A percentile compares a stretch with the other conserved stretches of the same genome.
Conservation (phyloP, 2,113 vertebrate genomes). For the Salvator merianae region DNA sequence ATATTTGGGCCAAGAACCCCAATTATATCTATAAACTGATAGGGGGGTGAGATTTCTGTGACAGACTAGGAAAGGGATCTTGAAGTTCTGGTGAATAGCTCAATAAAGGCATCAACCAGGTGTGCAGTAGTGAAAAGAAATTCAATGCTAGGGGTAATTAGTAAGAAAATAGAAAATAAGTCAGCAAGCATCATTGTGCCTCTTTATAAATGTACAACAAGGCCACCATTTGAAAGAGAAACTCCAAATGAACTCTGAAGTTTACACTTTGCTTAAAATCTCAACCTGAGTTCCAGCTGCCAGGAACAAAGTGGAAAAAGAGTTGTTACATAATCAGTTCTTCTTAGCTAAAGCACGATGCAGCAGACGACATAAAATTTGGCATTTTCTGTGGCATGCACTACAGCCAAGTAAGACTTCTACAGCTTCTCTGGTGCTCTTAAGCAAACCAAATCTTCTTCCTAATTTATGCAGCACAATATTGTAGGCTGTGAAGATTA, state of each 20-base stretch:
- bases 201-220: no score
- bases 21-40: no score
- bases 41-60: no score
- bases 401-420: neutral
- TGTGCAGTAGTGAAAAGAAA: no score
- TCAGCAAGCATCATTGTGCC: no score
- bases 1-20: neutral
- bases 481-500: neutral
- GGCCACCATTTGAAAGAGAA: neutral
- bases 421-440: no score
- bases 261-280: neutral
- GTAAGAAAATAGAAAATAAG: neutral
- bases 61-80: no score
- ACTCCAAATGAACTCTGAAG: neutral
- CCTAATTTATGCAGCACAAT: neutral
- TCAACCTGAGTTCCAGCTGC: neutral
- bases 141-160: no score
- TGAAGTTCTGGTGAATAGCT: no score
- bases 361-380: neutral
- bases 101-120: no score
- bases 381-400: neutral
- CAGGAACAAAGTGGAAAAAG: neutral
- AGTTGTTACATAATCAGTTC: neutral
- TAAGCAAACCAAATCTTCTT: neutral
- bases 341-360: neutral